Evolutionary conservation across 2,888 invertebrate species (phyloP), one percentile per base, ranked within the genome.

Genomic region (Tillus elongatus): DNA sequence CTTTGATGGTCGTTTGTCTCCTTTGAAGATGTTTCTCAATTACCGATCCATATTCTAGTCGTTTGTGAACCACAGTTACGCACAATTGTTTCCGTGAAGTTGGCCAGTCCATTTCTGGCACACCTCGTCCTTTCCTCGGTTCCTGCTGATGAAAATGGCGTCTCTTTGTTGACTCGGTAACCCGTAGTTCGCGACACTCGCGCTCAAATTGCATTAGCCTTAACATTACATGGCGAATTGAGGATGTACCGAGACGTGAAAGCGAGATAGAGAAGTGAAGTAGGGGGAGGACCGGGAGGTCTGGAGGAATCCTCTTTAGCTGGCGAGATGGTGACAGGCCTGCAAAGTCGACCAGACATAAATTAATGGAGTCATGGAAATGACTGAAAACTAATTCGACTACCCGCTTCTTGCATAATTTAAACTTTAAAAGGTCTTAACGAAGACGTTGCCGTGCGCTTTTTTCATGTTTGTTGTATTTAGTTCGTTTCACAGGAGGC

Each of bases 211-310:
- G 65, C 66, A 68, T 68, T 68, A 68, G 67, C 66, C 64, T 67
- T 64, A 64, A 66, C 67, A 67, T 68, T 67, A 68, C 67, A 67
- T 66, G 68, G 64, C 60, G 67, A 64, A 68, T 68, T 68, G 67
- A 65, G 60, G 63, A 64, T 54, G 64, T 66, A 66, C 63, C 65
- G 62, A 67, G 60, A 66, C 67, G 67, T 67, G 64, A 67, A 67
- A 58, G 57, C 54, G 50, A 35, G 45, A 41, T 47, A 48, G 45
- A 41, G 49, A 48, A 44, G 50, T 44, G 47, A 49, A 38, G 48
- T n/a, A n/a, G n/a, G n/a, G n/a, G n/a, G n/a, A n/a, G 36, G 42
- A 41, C 42, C 41, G 47, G 41, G 40, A 39, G 36, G 40, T 37
- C 35, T n/a, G n/a, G n/a, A n/a, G n/a, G n/a, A n/a, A 36, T 34